A percentile compares a stretch with the other conserved stretches of the same genome.
These are phyloP conservation scores for Bombyx mandarina DNA, from an alignment of 1,140 invertebrate genomes.

Conservation along the genomic window DNA sequence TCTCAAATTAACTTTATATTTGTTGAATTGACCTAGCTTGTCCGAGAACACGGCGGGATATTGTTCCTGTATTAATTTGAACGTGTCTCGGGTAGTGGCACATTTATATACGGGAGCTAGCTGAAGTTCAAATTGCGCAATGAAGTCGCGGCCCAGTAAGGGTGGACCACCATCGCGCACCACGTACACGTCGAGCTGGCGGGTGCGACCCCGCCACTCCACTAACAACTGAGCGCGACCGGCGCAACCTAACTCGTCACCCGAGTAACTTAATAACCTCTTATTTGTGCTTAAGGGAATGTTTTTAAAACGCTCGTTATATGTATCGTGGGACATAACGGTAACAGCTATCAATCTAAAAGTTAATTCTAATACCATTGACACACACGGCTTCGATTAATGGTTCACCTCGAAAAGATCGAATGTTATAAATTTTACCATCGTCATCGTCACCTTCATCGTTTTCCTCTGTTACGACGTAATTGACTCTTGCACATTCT, in stretches of 20 bases:
- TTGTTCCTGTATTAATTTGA: background rate
- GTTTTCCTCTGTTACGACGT: constrained; percentile 4
- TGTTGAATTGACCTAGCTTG: constrained; percentile 3
- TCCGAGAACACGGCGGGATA: background rate
- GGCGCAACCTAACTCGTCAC: constrained; percentile 6
- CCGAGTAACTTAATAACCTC: constrained; percentile 7
- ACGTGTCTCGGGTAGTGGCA: background rate
- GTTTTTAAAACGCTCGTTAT: constrained; percentile 15
- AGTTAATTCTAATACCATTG: constrained; percentile 10
- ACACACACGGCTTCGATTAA: constrained; percentile 15
- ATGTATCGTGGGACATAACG: constrained; percentile 16
- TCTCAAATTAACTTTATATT: constrained; percentile 1
- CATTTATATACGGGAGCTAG: constrained; percentile 9
- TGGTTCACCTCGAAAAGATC: constrained; percentile 15
- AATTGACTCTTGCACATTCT: constrained; percentile 17
- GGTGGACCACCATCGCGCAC: constrained; percentile 17
- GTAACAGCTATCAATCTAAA: constrained; percentile 30
- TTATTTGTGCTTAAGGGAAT: constrained; percentile 11
- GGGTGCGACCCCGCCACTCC: too few species aligned
- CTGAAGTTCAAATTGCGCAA: constrained; percentile 18
- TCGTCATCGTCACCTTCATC: constrained; percentile 19
- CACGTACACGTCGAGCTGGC: constrained; percentile 3
- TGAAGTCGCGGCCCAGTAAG: constrained; percentile 28
- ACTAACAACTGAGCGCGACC: background rate
- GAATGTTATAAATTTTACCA: constrained; percentile 18